phyloP scores from a whole-genome alignment of 2,888 invertebrate genomes.

The Capitulum mitella region DNA sequence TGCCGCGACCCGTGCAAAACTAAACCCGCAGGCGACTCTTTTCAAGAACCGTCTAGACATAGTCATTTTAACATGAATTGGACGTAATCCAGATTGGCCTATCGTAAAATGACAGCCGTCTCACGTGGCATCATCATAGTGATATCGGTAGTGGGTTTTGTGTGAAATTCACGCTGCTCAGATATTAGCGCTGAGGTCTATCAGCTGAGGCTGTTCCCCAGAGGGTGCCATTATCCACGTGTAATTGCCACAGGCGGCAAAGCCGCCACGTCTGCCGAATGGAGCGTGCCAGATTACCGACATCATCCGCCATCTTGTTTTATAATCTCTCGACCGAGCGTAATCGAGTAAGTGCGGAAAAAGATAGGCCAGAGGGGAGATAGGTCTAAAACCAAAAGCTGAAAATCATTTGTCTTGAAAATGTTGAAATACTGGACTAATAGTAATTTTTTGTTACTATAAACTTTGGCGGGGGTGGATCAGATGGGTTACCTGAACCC shows the following conservation, averaged over 20 bases:
- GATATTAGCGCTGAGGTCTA: neutral
- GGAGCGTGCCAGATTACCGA: neutral
- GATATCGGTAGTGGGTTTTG: conserved; percentile 4
- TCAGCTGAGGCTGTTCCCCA: neutral
- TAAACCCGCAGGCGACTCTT: conserved; percentile 5
- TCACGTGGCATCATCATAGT: too few species aligned
- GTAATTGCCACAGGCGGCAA: neutral
- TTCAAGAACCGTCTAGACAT: neutral
- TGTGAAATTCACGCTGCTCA: neutral
- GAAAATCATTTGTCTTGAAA: too few species aligned
- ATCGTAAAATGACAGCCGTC: neutral
- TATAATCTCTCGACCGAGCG: neutral
- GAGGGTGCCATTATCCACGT: neutral
- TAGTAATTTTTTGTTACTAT: too few species aligned
- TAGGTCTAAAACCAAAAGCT: too few species aligned
- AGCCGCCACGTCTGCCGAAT: neutral
- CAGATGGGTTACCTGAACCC: too few species aligned
- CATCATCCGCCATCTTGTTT: neutral
- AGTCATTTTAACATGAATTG: conserved; percentile 16
- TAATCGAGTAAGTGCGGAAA: neutral
- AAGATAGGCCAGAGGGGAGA: neutral
- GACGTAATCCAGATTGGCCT: conserved; percentile 8
- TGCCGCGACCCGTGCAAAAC: neutral
- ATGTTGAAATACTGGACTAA: too few species aligned
- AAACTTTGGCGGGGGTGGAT: too few species aligned